Conservation (phyloP, 2,888 invertebrate species). For the Erynnis tages region DNA sequence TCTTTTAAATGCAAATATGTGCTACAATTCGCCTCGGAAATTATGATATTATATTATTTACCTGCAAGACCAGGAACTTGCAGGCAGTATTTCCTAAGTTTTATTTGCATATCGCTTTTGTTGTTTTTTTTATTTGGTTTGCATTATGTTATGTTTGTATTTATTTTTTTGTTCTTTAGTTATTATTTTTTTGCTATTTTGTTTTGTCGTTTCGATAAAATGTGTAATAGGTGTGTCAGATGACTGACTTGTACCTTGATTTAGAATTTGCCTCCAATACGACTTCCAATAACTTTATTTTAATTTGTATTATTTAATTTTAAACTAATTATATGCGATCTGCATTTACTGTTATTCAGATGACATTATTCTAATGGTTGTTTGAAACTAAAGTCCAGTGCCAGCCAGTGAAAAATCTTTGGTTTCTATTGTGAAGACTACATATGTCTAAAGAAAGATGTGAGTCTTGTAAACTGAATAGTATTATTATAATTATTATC, state of each 20-base stretch:
- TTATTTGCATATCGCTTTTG: slow-evolving; percentile 77
- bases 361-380: slow-evolving; percentile 64
- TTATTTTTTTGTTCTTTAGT: slow-evolving; percentile 78
- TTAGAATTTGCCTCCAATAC: slow-evolving; percentile 71
- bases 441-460: slow-evolving; percentile 54
- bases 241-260: slow-evolving; percentile 53
- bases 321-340: slow-evolving; percentile 70
- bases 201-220: slow-evolving; percentile 59
- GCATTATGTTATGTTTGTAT: slow-evolving; percentile 78
- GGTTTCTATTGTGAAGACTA: slow-evolving; percentile 49
- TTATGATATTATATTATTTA: slow-evolving; percentile 53
- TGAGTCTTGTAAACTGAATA: slow-evolving; percentile 77
- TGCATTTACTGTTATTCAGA: slow-evolving; percentile 79
- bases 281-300: slow-evolving; percentile 77
- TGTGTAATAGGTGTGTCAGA: slow-evolving; percentile 46
- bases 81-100: slow-evolving; percentile 33
- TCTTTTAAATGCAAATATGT: slow-evolving; percentile 72
- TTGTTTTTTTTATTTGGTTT: slow-evolving; percentile 52
- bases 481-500: slow-evolving; percentile 80
- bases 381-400: slow-evolving; percentile 70
- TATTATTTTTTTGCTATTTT: slow-evolving; percentile 62
- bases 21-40: slow-evolving; percentile 41
- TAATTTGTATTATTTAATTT: slow-evolving; percentile 78
- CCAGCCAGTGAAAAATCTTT: slow-evolving; percentile 71
- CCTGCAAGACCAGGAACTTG: slow-evolving; percentile 36